Evolutionary conservation across 2,113 vertebrate species (phyloP), one percentile per base, ranked within the genome.

Genomic region (Amblyopsis rosae): DNA sequence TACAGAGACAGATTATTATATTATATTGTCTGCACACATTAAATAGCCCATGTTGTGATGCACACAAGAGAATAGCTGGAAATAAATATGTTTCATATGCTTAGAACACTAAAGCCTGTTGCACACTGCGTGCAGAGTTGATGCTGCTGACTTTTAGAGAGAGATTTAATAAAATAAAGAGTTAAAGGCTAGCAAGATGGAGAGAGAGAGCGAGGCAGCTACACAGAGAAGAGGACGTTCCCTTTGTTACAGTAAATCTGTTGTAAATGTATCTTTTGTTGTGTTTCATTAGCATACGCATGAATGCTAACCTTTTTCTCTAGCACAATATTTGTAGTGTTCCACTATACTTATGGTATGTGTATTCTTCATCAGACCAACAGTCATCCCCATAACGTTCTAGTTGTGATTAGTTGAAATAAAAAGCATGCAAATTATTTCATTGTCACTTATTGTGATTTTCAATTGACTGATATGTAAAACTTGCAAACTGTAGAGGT

Each of bases 251-350:
- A 64, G 66, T 74, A 50, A 70, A 65, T 54, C 48, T 17, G 65
- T 70, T 70, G 26, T 48, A 75, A 72, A 85, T 76, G 70, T 80
- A 58, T 68, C 53, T 53, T 49, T 62, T 58, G 56, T 58, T 58
- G 59, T 75, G 19, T 79, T n/a, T 68, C 55, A 83, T 85, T 79
- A 77, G 62, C 76, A 81, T 76, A 72, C 51, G 54, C 41, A 69
- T 68, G 66, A 73, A 63, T 77, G 32, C 65, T 73, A 82, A 85
- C 80, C 84, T 85, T 83, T 26, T 83, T 73, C 67, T 69, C 70
- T 65, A 64, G 58, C 59, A 70, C 73, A 58, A 50, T 80, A 72
- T 79, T 72, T 77, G 70, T 71, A 57, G 70, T 33, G 59, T 64
- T 67, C 11, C 49, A 54, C 35, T 62, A 54, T 10, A 57, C 47